Conservation (phyloP, 2,888 invertebrate genomes). For the Ryuthela nishihirai region DNA sequence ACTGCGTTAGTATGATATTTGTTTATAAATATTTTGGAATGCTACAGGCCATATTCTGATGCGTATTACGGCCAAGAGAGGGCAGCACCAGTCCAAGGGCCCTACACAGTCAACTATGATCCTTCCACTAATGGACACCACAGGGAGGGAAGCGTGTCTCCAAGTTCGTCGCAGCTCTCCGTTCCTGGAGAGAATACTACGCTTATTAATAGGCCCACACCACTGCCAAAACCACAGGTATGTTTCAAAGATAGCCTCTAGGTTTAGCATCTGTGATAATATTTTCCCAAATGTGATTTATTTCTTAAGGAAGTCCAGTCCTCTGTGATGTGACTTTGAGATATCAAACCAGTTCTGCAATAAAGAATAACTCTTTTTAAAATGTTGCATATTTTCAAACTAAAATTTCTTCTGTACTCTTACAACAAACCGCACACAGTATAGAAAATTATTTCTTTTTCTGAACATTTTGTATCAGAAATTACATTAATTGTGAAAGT, state of each 20-base stretch:
- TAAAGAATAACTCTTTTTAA: too few species aligned
- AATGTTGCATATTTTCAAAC: too few species aligned
- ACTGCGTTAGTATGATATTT: background rate
- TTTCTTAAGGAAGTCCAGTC: background rate
- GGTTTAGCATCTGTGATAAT: background rate
- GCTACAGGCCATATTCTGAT: background rate
- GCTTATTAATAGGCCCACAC: slow-evolving; percentile 21
- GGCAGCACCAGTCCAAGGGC: background rate
- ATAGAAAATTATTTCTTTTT: too few species aligned
- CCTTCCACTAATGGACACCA: slow-evolving; percentile 2
- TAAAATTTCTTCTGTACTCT: too few species aligned
- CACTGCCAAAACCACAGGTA: slow-evolving; percentile 30
- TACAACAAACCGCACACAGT: too few species aligned
- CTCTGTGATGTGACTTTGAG: too few species aligned
- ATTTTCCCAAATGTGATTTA: background rate
- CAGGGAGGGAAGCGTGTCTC: background rate
- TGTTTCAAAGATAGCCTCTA: background rate
- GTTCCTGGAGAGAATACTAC: slow-evolving; percentile 13
- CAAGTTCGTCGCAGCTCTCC: slow-evolving; percentile 6
- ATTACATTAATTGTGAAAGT: too few species aligned
- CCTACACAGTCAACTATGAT: slow-evolving; percentile 5
- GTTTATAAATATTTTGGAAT: background rate
- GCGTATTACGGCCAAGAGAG: slow-evolving; percentile 3
- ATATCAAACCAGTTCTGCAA: too few species aligned
- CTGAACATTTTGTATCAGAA: too few species aligned